These are phyloP conservation scores for Bombycilla garrulus DNA, from an alignment of 2,113 vertebrate genomes.

Conservation along the genomic window DNA sequence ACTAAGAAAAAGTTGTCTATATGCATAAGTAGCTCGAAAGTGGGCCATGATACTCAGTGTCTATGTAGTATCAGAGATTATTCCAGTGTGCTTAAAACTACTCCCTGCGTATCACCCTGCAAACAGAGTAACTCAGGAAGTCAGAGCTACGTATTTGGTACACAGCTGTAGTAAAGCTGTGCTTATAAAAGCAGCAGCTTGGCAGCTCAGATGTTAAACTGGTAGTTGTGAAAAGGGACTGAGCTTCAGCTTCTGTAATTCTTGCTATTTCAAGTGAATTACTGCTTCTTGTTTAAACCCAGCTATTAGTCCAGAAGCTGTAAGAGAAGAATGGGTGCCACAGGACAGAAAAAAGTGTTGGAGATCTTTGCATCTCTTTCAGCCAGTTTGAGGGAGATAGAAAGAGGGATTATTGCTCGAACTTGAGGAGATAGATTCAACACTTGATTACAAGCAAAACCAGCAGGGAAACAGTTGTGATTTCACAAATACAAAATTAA, in stretches of 20 bases:
- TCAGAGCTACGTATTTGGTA: background rate
- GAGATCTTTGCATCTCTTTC: background rate
- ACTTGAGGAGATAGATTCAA: background rate
- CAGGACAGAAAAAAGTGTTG: background rate
- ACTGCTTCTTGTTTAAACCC: background rate
- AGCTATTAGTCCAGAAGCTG: background rate
- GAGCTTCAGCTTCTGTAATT: background rate
- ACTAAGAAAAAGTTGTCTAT: background rate
- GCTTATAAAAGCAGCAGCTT: background rate
- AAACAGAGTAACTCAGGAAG: background rate
- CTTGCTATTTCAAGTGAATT: slow-evolving; percentile 3
- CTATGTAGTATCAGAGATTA: background rate
- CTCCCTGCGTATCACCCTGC: background rate
- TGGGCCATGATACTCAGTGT: background rate
- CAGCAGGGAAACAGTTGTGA: background rate
- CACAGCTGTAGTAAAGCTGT: background rate
- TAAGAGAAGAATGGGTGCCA: background rate
- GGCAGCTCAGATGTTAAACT: background rate
- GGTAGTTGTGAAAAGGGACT: background rate
- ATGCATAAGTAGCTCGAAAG: background rate
- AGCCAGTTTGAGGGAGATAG: background rate
- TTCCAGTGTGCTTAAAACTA: background rate
- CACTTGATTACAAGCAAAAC: background rate
- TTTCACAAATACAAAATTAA: background rate
- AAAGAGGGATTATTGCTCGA: background rate